Percentiles rank a stretch among this genome's conserved stretches.
These are phyloP conservation scores for Polydrusus tereticollis DNA, from an alignment of 2,888 invertebrate genomes.

Conservation along the genomic window DNA sequence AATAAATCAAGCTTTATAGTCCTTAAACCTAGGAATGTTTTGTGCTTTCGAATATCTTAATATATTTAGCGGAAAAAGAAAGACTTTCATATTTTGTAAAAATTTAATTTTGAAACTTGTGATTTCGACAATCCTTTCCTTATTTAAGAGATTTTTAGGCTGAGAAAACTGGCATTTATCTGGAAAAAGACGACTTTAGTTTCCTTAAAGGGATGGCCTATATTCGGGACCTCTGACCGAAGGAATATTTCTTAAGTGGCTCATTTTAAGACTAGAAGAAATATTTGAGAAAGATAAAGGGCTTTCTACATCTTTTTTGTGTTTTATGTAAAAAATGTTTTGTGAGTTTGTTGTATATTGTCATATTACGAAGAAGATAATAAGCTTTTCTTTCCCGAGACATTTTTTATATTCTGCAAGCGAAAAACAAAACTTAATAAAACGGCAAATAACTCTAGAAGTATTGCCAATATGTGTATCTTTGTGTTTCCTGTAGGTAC, in stretches of 20 bases:
- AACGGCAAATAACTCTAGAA: neutral
- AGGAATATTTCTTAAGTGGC: constrained; percentile 25
- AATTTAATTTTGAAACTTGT: neutral
- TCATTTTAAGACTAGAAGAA: constrained; percentile 22
- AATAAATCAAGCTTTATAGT: constrained; percentile 23
- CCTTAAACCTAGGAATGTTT: constrained; percentile 8
- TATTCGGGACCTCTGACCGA: constrained; percentile 27
- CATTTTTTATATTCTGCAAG: constrained; percentile 4
- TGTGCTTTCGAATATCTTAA: constrained; percentile 1
- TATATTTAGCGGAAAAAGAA: neutral
- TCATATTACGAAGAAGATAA: neutral
- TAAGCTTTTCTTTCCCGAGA: neutral
- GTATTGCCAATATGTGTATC: constrained; percentile 4
- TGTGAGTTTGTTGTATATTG: neutral
- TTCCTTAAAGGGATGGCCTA: constrained; percentile 27
- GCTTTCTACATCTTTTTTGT: neutral
- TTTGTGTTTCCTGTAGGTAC: constrained; percentile 2
- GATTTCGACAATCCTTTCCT: neutral
- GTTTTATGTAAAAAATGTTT: constrained; percentile 15
- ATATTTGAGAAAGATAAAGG: constrained; percentile 9
- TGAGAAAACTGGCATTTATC: constrained; percentile 18
- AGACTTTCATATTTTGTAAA: neutral
- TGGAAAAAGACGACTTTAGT: constrained; percentile 10
- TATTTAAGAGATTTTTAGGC: constrained; percentile 7
- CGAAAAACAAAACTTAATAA: neutral